Conservation (phyloP, 2,113 vertebrate species). For the Meriones unguiculatus region DNA sequence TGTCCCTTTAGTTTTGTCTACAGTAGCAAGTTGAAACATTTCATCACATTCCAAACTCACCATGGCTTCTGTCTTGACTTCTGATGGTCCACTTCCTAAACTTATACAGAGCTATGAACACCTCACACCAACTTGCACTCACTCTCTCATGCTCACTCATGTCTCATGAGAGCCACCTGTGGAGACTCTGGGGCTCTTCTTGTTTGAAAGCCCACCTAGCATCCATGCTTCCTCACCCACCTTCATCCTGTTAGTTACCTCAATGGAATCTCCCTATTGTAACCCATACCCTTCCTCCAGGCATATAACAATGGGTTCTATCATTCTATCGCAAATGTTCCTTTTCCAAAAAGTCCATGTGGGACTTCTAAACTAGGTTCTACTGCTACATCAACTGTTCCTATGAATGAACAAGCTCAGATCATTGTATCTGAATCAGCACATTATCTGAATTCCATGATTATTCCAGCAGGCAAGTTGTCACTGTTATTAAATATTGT, state of each 20-base stretch:
- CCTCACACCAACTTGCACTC: background rate
- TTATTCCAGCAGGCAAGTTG: background rate
- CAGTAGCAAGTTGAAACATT: accelerated
- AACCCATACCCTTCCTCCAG: background rate
- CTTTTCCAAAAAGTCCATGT: background rate
- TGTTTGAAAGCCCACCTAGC: background rate
- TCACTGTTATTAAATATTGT: background rate
- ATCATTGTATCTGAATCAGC: background rate
- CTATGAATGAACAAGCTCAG: background rate
- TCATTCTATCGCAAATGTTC: background rate
- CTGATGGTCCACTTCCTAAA: background rate
- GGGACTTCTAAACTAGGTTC: background rate
- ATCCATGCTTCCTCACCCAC: background rate
- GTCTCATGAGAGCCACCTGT: background rate
- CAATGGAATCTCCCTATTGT: accelerated
- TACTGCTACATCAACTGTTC: background rate
- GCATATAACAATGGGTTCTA: background rate
- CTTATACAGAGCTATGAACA: background rate
- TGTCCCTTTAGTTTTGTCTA: background rate
- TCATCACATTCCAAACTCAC: background rate
- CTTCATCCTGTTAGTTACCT: too few species aligned
- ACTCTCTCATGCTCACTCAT: background rate
- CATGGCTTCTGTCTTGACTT: background rate
- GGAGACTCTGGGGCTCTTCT: too few species aligned
- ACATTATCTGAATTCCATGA: background rate